Evolutionary conservation across 2,888 invertebrate species (phyloP), one percentile per base, ranked within the genome.

Genomic region (Syritta pipiens): DNA sequence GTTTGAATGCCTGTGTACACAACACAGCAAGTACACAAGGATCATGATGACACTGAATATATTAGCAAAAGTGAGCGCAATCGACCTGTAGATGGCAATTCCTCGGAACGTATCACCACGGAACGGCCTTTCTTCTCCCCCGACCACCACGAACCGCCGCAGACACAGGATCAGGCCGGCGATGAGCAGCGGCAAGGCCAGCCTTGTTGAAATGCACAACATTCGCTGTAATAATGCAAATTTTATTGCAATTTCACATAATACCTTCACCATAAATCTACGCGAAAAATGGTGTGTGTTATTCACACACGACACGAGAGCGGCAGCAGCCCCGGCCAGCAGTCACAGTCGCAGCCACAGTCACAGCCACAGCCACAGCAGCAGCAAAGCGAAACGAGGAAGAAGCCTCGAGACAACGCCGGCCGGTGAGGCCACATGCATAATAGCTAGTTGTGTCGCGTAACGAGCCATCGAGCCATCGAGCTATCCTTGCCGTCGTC

Each of bases 161-260:
- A 48, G 12, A 26, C 32, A 24, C 24, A 51, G 26, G 68, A 28
- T 26, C 14, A n/a, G n/a, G n/a, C n/a, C n/a, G n/a, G n/a, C 14
- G 3, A 14, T 17, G 37, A 48, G 35, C 55, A 12, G 55, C 53
- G 55, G 44, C 37, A 37, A 49, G 67, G 62, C 48, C 67, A 60
- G 63, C 26, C 79, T 72, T 68, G 62, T 74, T 79, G 67, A 79
- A 79, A 74, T 68, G 67, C 79, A 74, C 74, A 79, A 68, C 79
- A 79, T 74, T 79, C 74, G 62, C 51, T 74, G 67, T 74, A 79
- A 74, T 79, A 79, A 79, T 74, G 79, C 74, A 79, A 79, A 79
- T 79, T 79, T 79, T 79, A 79, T 79, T 79, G 79, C 79, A 72
- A 72, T 79, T 79, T 79, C 79, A 46, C 72, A 72, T 67, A 79